Percentiles rank a stretch among this genome's conserved stretches.
Evolutionary conservation across 2,888 invertebrate genomes (phyloP).

Genomic region (Steromphala cineraria): DNA sequence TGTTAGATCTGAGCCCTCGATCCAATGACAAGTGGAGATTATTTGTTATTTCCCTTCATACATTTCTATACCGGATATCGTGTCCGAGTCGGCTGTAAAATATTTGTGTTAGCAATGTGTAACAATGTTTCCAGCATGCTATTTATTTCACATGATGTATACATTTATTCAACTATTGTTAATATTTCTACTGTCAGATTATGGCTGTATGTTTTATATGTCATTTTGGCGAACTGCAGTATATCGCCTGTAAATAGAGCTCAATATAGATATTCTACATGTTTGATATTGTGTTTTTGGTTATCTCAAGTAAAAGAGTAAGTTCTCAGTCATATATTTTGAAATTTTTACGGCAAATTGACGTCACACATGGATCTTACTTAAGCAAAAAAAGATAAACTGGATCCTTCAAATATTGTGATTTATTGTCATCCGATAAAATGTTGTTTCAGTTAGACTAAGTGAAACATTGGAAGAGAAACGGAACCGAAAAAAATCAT

Average conservation of each 20-base stretch:
- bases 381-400: too few species aligned
- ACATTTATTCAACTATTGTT: slow-evolving; percentile 17
- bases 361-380: too few species aligned
- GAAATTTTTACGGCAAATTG: too few species aligned
- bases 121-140: slow-evolving; percentile 9
- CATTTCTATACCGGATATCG: slow-evolving; percentile 2
- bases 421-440: too few species aligned
- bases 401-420: too few species aligned
- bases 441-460: too few species aligned
- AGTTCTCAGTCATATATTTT: too few species aligned
- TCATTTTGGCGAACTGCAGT: not conserved
- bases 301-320: too few species aligned
- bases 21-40: not conserved
- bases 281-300: not conserved
- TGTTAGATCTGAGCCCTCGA: not conserved
- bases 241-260: slow-evolving; percentile 13
- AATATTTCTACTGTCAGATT: not conserved
- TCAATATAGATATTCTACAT: slow-evolving; percentile 7
- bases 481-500: too few species aligned
- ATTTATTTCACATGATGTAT: slow-evolving; percentile 17
- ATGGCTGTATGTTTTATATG: not conserved
- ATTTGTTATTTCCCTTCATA: slow-evolving; percentile 7
- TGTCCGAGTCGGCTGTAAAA: slow-evolving; percentile 8
- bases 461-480: too few species aligned
- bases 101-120: slow-evolving; percentile 4